Evolutionary conservation across 2,113 vertebrate genomes (phyloP), one percentile per base, ranked within the genome.

Genomic region (Tursiops truncatus): DNA sequence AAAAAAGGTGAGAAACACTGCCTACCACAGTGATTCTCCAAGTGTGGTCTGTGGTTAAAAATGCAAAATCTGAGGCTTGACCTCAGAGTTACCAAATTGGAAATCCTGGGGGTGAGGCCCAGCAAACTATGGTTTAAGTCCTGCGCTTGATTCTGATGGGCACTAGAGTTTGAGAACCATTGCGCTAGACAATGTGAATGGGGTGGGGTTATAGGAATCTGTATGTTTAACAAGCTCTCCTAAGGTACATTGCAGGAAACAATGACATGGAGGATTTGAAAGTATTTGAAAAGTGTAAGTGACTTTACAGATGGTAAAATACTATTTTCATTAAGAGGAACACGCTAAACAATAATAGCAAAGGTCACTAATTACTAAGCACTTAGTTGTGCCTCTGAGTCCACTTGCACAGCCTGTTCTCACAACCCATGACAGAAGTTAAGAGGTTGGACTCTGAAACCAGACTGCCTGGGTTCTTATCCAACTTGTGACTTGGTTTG

Each of bases 281-380:
- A 62, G 47, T 38, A 83, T 96, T 86, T 74, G 41, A 56, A 89
- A 97, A 96, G 18, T 74, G 5, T 70, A 91, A 89, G 71, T 90
- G 68, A 84, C 70, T 96, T 93, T 92, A 63, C 70, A 95, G 68
- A 94, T 92, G 73, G 63, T 62, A 74, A 96, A 94, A 90, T 74
- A 81, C 62, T 92, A 62, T 65, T 93, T 97, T 97, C 62, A 58
- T 71, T 86, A 77, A 67, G 65, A 94, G 93, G 83, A 95, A 91
- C 25, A 93, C 58, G 85, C 56, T 94, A 88, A 91, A 93, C 68
- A 80, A n/a, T 74, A 94, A 89, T 65, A 93, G 65, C 81, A 83
- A 88, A 96, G 33, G 89, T 91, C 80, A 85, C n/a, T 95, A 76
- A 94, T 85, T 92, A 89, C 25, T 73, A 93, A 90, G 68, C n/a